phyloP scores from a whole-genome alignment of 2,888 invertebrate genomes.

The Serrognathus titanus region DNA sequence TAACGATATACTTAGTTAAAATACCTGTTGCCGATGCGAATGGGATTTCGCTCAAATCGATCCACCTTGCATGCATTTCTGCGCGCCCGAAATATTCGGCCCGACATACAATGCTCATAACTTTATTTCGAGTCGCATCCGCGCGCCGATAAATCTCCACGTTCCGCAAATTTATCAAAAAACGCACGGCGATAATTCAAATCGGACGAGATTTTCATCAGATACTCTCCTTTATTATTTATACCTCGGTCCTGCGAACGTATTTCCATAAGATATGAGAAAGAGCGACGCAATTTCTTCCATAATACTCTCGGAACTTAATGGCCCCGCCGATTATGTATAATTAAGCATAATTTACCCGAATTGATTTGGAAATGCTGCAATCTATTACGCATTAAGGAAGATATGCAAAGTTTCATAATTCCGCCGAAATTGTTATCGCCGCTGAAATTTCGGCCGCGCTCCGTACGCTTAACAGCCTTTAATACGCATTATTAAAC shows the following conservation, averaged over 20 bases:
- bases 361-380: slow-evolving; percentile 37
- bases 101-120: slow-evolving; percentile 23
- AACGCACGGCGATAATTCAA: background rate
- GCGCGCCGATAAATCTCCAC: slow-evolving; percentile 19
- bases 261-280: background rate
- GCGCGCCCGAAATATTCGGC: slow-evolving; percentile 19
- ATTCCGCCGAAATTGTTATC: slow-evolving; percentile 14
- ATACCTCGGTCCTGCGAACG: background rate
- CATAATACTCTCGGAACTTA: slow-evolving; percentile 21
- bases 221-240: background rate
- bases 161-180: slow-evolving; percentile 18
- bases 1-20: slow-evolving; percentile 46
- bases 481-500: no score
- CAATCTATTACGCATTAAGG: slow-evolving; percentile 5
- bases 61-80: slow-evolving; percentile 30
- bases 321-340: slow-evolving; percentile 41
- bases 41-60: slow-evolving; percentile 19
- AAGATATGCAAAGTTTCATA: slow-evolving; percentile 18
- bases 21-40: slow-evolving; percentile 33
- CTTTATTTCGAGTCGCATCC: slow-evolving; percentile 21
- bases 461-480: background rate
- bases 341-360: slow-evolving; percentile 43
- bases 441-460: slow-evolving; percentile 9
- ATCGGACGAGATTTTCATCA: background rate
- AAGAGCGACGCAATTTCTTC: background rate